Evolutionary conservation across 2,113 vertebrate genomes (phyloP), one percentile per base, ranked within the genome.

Genomic region (Xyliphius kryptos): DNA sequence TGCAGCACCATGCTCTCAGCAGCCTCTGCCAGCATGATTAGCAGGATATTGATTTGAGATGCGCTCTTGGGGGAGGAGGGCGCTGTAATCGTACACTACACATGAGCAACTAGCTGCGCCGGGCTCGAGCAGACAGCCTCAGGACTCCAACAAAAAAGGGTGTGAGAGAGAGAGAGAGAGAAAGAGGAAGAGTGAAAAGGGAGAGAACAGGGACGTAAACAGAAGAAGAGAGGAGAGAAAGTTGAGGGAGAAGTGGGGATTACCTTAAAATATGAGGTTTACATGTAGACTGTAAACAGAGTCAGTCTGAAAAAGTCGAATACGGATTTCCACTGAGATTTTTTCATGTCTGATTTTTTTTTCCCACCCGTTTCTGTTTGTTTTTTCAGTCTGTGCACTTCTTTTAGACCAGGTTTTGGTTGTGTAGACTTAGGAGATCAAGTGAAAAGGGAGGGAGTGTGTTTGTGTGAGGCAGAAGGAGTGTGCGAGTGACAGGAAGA

Each of bases 21-120:
- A 84, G 80, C 84, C 77, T n/a, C 75, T 82, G 83, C 81, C 81
- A 73, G 83, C 73, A 57, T 91, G 89, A 90, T 91, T 90, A 90
- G 88, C 85, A 84, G 81, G 61, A 80, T 91, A 94, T 95, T 90
- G 92, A 94, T 95, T 91, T 72, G 81, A 85, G 90, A 90, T 85
- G 85, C 88, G 83, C 83, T 80, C 82, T 68, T 57, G 64, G 62
- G 38, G 72, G 63, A 73, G 73, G 75, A 78, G 80, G 82, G 80
- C 43, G 85, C 81, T 82, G 85, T 89, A 89, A 90, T 89, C 89
- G 88, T 88, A 82, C 82, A 87, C 86, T 82, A 80, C 85, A 79
- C 81, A 81, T 83, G 85, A 60, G 52, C 75, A 77, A 79, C 74
- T 79, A 55, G 79, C 69, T 37, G n/a, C 26, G 58, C 49, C 21